Evolutionary conservation across 2,888 invertebrate genomes (phyloP), one percentile per base, ranked within the genome.

Genomic region (Aphodius sticticus): DNA sequence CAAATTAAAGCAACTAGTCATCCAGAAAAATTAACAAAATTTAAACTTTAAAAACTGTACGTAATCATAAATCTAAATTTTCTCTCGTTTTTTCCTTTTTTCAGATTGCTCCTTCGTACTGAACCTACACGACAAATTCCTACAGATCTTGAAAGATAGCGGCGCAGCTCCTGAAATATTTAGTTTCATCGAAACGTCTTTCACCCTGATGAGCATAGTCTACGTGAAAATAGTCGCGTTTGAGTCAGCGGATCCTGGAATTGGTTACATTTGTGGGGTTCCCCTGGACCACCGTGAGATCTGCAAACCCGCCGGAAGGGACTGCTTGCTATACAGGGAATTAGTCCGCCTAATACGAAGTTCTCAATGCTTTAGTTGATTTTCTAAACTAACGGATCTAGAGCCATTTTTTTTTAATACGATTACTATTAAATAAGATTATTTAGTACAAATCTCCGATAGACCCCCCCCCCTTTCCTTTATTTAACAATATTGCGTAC

Each of bases 231-330:
- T 96, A 83, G 96, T 96, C 76, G 93, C 95, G 79, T 92, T 92
- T 12, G 94, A 95, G 84, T 96, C 96, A 1, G 95, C 95, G 85
- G 96, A 97, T 91, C 95, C 95, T 0, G 95, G 95, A 14, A 92
- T 95, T 79, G 97, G 96, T 1, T 92, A 93, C 26, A 92, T 95
- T 78, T 93, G 93, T 84, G 93, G 94, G 26, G 93, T 96, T 14
- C 93, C 94, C 0, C 91, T 95, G 77, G 95, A 96, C 88, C 97
- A 97, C 89, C 89, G 96, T 70, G 95, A 96, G 88, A 95, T 96
- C 81, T 97, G 97, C 90, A 97, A 97, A 87, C 96, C 96, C 0
- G 91, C 93, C 70, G 93, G 93, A 84, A 90, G 94, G 35, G 89
- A 91, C 76, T 95, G 95, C 84, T 92, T 93, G 81, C 88, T 95